Base-by-base conservation (phyloP, 2,113 vertebrate genomes). In the Coturnix japonica region DNA sequence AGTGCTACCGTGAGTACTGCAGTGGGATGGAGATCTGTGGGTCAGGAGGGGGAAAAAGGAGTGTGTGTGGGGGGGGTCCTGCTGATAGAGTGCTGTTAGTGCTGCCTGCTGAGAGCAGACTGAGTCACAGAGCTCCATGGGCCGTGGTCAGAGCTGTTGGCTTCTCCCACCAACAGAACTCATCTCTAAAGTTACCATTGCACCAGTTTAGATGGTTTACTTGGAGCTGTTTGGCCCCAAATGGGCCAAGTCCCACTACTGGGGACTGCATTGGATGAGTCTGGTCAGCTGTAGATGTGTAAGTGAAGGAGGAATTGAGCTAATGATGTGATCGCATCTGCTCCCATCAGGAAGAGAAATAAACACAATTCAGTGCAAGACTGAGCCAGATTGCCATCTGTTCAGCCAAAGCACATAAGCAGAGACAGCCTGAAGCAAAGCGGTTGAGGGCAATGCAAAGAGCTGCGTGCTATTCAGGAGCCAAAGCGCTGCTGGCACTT, bases 1-100 rank as follows among this genome's bases (percentile, higher is more conserved):
- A 98, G 41, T 99, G 99, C 87, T 99, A 99, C 95, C 98, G 99
- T 99, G 96, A 98, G 99, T 98, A 70, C 46, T 0, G 0, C 30
- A 17, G 26, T 6, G 3, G 57, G 61, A 7, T 5, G 7, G 37
- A 37, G 37, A n/a, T 16, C 84, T 33, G 37, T 20, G 4, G 75
- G 46, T 21, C 11, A 7, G 31, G 6, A 16, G 30, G 10, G 39
- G 31, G 37, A 19, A 41, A 53, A 28, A 53, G 51, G 26, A 15
- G 51, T 37, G 37, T 37, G 37, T 37, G 37, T 37, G 9, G 3
- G 13, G 37, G 63, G 21, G 25, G 30, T 31, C 16, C 26, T 31
- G 61, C 43, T 11, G 53, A 49, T 21, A 41, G 13, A 35, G 7
- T 3, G 1, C 2, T 14, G 14, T 3, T 8, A 28, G 6, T 33